phyloP scores from a whole-genome alignment of 2,113 vertebrate species.

The Pampusana beccarii region DNA sequence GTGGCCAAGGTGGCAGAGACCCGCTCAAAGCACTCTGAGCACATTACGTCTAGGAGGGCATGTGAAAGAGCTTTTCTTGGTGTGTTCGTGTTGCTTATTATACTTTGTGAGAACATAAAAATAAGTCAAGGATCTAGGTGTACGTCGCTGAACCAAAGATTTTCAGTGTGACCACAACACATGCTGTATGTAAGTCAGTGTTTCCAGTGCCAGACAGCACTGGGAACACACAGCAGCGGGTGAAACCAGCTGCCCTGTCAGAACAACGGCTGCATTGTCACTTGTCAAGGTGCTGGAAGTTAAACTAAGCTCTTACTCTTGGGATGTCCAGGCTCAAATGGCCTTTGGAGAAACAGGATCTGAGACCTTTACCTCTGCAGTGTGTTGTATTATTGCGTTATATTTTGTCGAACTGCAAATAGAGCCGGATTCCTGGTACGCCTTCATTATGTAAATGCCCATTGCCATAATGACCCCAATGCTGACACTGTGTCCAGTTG shows the following conservation, averaged over 20 bases:
- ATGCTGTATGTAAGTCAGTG: neutral
- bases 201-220: no score
- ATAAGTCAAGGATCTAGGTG: no score
- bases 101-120: neutral
- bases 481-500: accelerated
- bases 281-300: neutral
- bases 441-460: neutral
- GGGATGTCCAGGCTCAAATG: neutral
- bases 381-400: neutral
- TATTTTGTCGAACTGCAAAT: neutral
- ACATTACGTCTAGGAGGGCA: neutral
- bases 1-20: neutral
- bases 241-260: no score
- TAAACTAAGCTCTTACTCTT: neutral
- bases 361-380: neutral
- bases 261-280: neutral
- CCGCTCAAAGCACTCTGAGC: neutral
- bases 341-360: neutral
- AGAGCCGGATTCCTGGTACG: neutral
- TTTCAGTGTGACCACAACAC: neutral
- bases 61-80: neutral
- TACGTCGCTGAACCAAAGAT: neutral
- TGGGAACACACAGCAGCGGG: no score
- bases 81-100: neutral
- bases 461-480: neutral